Evolutionary conservation across 2,797 vertebrate genomes (phyloP).

Genomic region (Muraenolepis orangiensis): DNA sequence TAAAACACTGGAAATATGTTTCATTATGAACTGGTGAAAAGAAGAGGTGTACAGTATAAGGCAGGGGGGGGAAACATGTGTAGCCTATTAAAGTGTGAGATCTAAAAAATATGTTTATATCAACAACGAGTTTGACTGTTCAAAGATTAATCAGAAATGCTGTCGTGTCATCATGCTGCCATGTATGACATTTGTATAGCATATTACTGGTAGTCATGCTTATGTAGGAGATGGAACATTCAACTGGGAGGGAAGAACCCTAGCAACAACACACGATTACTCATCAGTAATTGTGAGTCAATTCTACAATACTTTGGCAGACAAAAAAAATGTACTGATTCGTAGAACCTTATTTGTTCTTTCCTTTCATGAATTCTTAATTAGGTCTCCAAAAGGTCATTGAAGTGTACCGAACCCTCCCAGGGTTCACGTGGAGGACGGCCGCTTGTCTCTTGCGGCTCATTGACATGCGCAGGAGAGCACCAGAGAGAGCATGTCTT

Average conservation of each 20-base stretch:
- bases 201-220: too few species aligned
- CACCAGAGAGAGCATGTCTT: neutral
- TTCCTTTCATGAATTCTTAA: neutral
- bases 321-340: neutral
- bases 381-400: neutral
- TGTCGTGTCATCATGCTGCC: neutral
- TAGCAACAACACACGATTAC: neutral
- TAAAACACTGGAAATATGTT: neutral
- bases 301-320: neutral
- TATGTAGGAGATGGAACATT: too few species aligned
- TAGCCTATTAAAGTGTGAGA: neutral
- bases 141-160: neutral
- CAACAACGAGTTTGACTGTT: neutral
- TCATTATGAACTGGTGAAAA: neutral
- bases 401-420: neutral
- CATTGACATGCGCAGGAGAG: neutral
- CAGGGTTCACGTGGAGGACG: neutral
- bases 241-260: neutral
- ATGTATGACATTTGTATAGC: neutral
- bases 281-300: neutral
- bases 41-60: neutral
- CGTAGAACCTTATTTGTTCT: neutral
- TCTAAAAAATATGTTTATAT: neutral
- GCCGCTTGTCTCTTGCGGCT: neutral
- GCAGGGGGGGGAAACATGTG: neutral